Evolutionary conservation across 2,888 invertebrate genomes (phyloP), one percentile per base, ranked within the genome.

Genomic region (Erebia ligea): DNA sequence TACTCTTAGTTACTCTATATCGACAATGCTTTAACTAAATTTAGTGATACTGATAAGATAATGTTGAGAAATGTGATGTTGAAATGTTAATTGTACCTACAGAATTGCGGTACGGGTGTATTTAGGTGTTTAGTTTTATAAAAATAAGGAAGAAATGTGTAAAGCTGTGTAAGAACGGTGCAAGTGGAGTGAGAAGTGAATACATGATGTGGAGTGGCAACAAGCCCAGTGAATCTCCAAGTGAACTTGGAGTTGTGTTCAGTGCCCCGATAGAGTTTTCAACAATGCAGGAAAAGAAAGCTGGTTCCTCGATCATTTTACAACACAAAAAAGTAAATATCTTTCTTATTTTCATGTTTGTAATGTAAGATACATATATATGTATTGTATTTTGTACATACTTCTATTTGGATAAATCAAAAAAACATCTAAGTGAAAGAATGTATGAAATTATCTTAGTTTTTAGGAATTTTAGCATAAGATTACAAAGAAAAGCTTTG

Each of bases 1-100:
- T 85, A 87, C 86, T 88, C 73, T 86, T 85, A 88, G 86, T 87
- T 87, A 85, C 82, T 86, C 79, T 87, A 86, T 82, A 92, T 93
- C 93, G 93, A 93, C 93, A 92, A 93, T 92, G 87, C 92, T 92
- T 92, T 92, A 92, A 92, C 93, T 93, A 91, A 91, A 87, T 81
- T 73, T 72, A 92, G 92, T 92, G 92, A 88, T 90, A 89, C 87
- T 90, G 84, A 86, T 87, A 79, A 79, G 77, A 79, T 79, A 80
- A 86, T 87, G 83, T 83, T 90, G 71, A 69, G 54, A 68, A 68
- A 68, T 34, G 91, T 92, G 91, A 87, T 87, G 74, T 81, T 83
- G 78, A 82, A 84, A 85, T 87, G 85, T 87, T 88, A 88, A 83
- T 84, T 84, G 80, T 84, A 83, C n/a, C n/a, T n/a, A n/a, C 85